Evolutionary conservation across 2,888 invertebrate genomes (phyloP).

Genomic region (Laspeyria flexula): DNA sequence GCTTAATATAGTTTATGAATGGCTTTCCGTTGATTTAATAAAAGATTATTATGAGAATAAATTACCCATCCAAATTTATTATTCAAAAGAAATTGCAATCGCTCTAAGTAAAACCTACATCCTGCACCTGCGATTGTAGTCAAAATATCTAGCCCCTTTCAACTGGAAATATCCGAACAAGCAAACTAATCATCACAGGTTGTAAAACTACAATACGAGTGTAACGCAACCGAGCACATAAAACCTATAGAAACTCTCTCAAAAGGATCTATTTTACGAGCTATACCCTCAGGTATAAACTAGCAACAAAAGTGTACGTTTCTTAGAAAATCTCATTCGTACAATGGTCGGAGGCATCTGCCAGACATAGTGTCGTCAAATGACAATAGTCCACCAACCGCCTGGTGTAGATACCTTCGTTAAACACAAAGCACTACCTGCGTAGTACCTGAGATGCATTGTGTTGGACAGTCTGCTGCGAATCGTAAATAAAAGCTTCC

Average conservation of each 20-base stretch:
- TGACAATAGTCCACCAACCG: slow-evolving; percentile 56
- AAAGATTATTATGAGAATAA: too few species aligned
- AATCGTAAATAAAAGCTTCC: slow-evolving; percentile 37
- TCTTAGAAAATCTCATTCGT: slow-evolving; percentile 61
- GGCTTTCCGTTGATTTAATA: too few species aligned
- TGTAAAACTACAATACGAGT: slow-evolving; percentile 35
- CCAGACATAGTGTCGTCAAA: slow-evolving; percentile 75
- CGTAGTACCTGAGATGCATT: slow-evolving; percentile 53
- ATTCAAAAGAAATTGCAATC: too few species aligned
- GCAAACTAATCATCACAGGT: slow-evolving; percentile 36
- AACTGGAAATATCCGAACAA: slow-evolving; percentile 29
- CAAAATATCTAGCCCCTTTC: slow-evolving; percentile 11
- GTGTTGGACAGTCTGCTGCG: slow-evolving; percentile 24
- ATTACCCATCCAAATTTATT: too few species aligned
- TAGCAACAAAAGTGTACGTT: slow-evolving; percentile 61
- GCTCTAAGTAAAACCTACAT: too few species aligned
- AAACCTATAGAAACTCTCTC: slow-evolving; percentile 34
- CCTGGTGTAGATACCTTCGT: slow-evolving; percentile 38
- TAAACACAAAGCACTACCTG: slow-evolving; percentile 58
- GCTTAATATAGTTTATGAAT: too few species aligned
- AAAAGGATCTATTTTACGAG: slow-evolving; percentile 53
- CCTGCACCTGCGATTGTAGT: slow-evolving; percentile 5
- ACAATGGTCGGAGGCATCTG: slow-evolving; percentile 72
- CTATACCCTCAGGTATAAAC: slow-evolving; percentile 63
- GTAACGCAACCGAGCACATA: slow-evolving; percentile 30